A percentile compares a stretch with the other conserved stretches of the same genome.
phyloP scores from a whole-genome alignment of 2,113 vertebrate species.

The Turnix velox region DNA sequence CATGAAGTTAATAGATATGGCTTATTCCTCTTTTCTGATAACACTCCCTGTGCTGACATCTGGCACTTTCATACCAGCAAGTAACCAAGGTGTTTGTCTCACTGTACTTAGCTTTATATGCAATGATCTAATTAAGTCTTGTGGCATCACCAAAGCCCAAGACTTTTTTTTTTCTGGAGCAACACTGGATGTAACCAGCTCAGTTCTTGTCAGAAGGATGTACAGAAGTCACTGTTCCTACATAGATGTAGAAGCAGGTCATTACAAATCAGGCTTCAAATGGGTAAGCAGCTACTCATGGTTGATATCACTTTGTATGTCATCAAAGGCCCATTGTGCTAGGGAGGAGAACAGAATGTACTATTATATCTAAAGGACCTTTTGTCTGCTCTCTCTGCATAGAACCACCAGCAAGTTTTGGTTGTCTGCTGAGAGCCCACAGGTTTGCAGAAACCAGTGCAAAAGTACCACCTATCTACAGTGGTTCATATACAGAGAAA shows the following conservation, averaged over 20 bases:
- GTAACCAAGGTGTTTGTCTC: not conserved
- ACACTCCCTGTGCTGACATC: not conserved
- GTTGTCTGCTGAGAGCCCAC: not conserved
- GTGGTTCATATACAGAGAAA: not conserved
- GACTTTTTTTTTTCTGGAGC: not conserved
- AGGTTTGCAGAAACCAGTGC: not conserved
- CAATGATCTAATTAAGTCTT: not conserved
- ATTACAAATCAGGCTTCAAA: not conserved
- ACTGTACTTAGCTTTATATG: not conserved
- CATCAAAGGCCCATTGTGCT: not conserved
- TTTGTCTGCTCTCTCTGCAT: not conserved
- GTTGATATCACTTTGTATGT: not conserved
- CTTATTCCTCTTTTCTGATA: not conserved
- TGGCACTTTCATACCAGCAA: not conserved
- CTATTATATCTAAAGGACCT: not conserved
- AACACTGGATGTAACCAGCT: not conserved
- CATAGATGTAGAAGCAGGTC: not conserved
- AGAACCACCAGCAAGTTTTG: not conserved
- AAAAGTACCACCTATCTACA: not conserved
- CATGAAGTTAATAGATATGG: not conserved
- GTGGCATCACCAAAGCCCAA: not conserved
- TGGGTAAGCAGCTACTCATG: not conserved
- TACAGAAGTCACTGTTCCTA: not conserved
- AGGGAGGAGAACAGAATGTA: not conserved
- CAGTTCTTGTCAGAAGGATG: not conserved